Base-by-base conservation (phyloP, 2,797 vertebrate genomes). In the Crenuchus spilurus region DNA sequence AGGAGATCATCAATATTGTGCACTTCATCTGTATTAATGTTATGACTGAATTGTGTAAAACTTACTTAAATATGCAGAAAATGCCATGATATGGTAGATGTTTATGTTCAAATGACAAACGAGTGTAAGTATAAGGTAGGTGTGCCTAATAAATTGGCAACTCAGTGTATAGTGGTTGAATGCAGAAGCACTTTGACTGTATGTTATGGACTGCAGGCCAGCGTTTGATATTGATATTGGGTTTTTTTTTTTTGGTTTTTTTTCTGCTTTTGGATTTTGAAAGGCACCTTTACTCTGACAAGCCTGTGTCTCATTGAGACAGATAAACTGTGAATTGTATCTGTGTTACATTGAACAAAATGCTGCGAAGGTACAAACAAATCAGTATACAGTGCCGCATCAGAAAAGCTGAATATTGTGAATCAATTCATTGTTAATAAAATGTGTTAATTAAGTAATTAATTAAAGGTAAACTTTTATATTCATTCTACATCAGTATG, bases 271-370 rank as follows among this genome's bases (percentile, higher is more conserved):
- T 62, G 20, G 26, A 41, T 63, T 44, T 42, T 64, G 4, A 44
- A 63, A 24, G 22, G n/a, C 24, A 26, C 26, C 8, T 24, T 39
- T 20, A 0, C 16, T 61, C 33, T 37, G 28, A 42, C 28, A 48
- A 51, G 42, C 58, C 26, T 65, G 44, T 44, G 61, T 42, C 28
- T 24, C 42, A 61, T 61, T 66, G 13, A 68, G 72, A 72, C 67
- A 72, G 63, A 63, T 63, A 62, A 57, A 81, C 75, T 78, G 68
- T 81, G 75, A 81, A 72, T 41, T 75, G 39, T 65, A 51, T 68
- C 55, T 63, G 11, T 44, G 11, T 58, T 51, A 70, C 26, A 44
- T 70, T 35, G 18, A 72, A 30, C 33, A 20, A 10, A 28, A 30
- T 26, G 26, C 51, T 30, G 46, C 22, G 24, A 11, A 30, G 41